Evolutionary conservation across 2,888 invertebrate species (phyloP), one percentile per base, ranked within the genome.

Genomic region (Nycteola revayana): DNA sequence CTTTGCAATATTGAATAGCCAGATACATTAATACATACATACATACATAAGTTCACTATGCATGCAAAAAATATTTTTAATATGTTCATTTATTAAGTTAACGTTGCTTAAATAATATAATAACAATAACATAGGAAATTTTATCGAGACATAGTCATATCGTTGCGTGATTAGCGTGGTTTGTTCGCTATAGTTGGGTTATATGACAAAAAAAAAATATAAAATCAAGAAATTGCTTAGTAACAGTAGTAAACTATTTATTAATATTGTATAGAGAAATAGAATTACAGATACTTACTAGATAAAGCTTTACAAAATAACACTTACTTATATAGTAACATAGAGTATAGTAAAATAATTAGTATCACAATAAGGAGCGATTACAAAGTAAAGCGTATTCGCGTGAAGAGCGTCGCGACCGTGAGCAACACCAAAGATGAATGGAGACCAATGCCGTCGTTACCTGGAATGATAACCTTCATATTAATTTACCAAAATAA

Each of bases 351-450:
- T 42, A 41, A 48, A 40, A 36, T 57, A 45, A 62, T 72, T 69
- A 67, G 56, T 70, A 69, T 72, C 71, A 74, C 69, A 68, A 51
- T 44, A 32, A 39, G 42, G 26, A 32, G 23, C 22, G 26, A 32
- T 56, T 36, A 54, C 29, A 43, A 18, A 33, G 39, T 36, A 11
- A 41, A 32, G 24, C 35, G 37, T 24, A 59, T 32, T 36, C 41
- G 42, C 21, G 47, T 30, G 32, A 52, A 20, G 21, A 47, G 23
- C 17, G 48, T 45, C 18, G 58, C 55, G 7, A 38, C 29, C 14
- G 44, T 24, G 25, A 57, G 34, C 28, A 65, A 35, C 9, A 34
- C 9, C 61, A 63, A 60, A 4, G 64, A 54, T 25, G 43, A 41
- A 34, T 47, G 40, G 5, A 50, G 36, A 11, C 17, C 42, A 14